Evolutionary conservation across 2,888 invertebrate genomes (phyloP).

Genomic region (Acanthosepion esculentum): DNA sequence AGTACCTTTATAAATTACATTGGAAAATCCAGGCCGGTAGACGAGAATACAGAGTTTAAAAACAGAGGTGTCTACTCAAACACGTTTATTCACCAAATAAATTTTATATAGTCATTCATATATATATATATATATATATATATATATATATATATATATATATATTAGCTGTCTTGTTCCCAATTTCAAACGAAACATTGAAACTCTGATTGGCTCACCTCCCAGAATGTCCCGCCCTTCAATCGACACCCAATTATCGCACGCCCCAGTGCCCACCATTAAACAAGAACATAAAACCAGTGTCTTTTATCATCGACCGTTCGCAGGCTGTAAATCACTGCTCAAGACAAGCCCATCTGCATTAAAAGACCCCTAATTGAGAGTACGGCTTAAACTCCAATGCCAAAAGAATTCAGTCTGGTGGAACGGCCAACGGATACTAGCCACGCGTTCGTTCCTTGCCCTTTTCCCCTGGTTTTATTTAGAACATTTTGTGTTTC

Average conservation of each 20-base stretch:
- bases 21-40: too few species aligned
- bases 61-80: too few species aligned
- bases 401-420: not conserved
- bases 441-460: not conserved
- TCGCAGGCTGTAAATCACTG: not conserved
- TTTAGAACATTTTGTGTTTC: conserved; percentile 33
- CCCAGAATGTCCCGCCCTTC: not conserved
- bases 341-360: conserved; percentile 9
- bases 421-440: conserved; percentile 20
- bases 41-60: too few species aligned
- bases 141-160: too few species aligned
- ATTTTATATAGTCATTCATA: too few species aligned
- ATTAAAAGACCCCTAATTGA: conserved; percentile 33
- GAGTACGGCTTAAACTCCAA: not conserved
- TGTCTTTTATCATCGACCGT: conserved; percentile 12
- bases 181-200: not conserved
- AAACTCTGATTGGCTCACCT: not conserved
- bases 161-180: too few species aligned
- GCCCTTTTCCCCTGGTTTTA: not conserved
- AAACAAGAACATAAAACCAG: not conserved
- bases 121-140: too few species aligned
- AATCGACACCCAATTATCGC: not conserved
- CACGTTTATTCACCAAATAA: too few species aligned
- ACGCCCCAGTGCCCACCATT: not conserved
- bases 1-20: too few species aligned